Conservation (phyloP, 2,113 vertebrate genomes). For the Clupea harengus region DNA sequence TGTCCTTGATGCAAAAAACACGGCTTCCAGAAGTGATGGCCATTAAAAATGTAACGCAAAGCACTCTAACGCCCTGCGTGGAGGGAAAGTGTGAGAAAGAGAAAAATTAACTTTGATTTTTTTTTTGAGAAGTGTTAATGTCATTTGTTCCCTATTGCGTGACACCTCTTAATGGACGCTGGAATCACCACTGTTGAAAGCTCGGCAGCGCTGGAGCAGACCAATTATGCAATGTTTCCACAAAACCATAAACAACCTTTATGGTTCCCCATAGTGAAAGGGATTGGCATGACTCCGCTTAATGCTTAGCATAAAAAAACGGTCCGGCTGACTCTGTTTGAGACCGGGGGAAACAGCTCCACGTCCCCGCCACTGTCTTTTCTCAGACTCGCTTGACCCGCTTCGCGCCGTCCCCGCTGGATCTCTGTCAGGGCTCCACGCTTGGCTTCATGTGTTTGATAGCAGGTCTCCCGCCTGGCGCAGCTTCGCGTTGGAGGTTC, state of each 20-base stretch:
- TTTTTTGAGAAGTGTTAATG: neutral
- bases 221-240: conserved; percentile 18
- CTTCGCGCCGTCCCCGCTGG: neutral
- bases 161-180: neutral
- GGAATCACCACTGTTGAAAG: neutral
- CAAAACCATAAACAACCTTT: conserved; percentile 10
- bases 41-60: neutral
- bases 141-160: conserved; percentile 11
- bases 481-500: neutral
- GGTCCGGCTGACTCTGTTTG: neutral
- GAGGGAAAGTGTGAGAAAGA: neutral
- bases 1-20: neutral
- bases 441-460: neutral
- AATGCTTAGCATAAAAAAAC: neutral
- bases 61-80: neutral
- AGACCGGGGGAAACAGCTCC: neutral
- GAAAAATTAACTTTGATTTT: neutral
- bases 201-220: conserved; percentile 3
- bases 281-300: conserved; percentile 9
- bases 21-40: neutral
- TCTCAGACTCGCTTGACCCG: neutral
- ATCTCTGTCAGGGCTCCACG: neutral
- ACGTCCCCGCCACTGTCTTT: neutral
- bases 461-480: neutral
- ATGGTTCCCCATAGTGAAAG: neutral